Evolutionary conservation across 2,113 vertebrate genomes (phyloP), one percentile per base, ranked within the genome.

Genomic region (Choloepus hoffmanni): DNA sequence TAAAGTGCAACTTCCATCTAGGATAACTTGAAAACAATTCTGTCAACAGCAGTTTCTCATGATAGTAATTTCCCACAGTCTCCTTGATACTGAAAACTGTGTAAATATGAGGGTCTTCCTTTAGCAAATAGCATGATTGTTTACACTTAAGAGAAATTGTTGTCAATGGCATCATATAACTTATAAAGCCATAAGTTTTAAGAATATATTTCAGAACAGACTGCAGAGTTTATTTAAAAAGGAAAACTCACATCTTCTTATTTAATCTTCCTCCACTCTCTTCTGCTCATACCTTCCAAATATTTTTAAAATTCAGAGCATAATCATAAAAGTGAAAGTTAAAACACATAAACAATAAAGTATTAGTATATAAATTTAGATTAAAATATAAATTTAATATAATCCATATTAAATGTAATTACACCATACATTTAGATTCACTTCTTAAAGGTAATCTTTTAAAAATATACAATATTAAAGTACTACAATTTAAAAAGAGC

Each of bases 1-100:
- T 98, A 98, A 97, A 98, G 96, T 60, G 55, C 85, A 97, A 98
- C 95, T 97, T 97, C 94, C 86, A 97, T 92, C 70, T 9, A 33
- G 77, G 92, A 86, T 97, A 93, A 83, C 91, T 92, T 96, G 85
- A 97, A 97, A 98, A 97, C 88, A 97, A 89, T 96, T 90, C 96
- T 89, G 79, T 87, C 97, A 97, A 94, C 43, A 96, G 95, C 36
- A 95, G 95, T 97, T 95, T 95, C 67, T 97, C 93, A 60, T 90
- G 85, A 63, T 24, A 96, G 23, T 48, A 74, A 93, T 70, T 96
- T 97, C 94, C 88, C 97, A 95, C 72, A 93, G 82, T 94, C 33
- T 93, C 90, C 82, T 90, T 78, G 58, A 79, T 92, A 95, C 74
- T 89, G 84, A 60, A 84, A 82, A 97, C 95, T 13, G 13, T 89